Evolutionary conservation across 2,797 vertebrate genomes (phyloP).

Genomic region (Chaenodraco wilsoni): DNA sequence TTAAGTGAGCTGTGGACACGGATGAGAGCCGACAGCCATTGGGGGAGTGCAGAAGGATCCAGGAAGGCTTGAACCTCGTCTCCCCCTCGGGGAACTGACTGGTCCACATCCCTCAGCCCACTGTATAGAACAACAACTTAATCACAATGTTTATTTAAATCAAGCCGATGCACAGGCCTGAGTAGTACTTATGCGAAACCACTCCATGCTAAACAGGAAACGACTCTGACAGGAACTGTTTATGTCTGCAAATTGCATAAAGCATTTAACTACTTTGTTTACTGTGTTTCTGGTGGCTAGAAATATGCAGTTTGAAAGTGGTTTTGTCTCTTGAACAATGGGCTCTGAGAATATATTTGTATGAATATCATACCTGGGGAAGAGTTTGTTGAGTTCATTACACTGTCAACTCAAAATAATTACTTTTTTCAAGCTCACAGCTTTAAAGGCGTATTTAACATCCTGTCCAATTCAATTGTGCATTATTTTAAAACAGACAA

Average conservation of each 20-base stretch:
- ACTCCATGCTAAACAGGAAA: conserved; percentile 13
- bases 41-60: conserved; percentile 71
- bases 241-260: background rate
- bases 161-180: conserved; percentile 41
- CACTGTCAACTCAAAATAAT: background rate
- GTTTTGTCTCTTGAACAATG: background rate
- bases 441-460: conserved; percentile 3
- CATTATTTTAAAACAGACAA: conserved; percentile 11
- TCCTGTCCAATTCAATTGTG: background rate
- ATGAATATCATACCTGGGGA: background rate
- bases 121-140: conserved; percentile 56
- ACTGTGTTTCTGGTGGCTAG: background rate
- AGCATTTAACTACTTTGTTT: conserved; percentile 23
- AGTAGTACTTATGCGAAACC: conserved; percentile 39
- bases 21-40: conserved; percentile 77
- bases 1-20: conserved; percentile 66
- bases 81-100: conserved; percentile 67
- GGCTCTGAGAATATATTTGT: conserved; percentile 1
- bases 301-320: conserved; percentile 2
- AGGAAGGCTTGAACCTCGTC: conserved; percentile 62
- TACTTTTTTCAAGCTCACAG: background rate
- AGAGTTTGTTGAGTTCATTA: background rate
- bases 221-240: conserved; percentile 17
- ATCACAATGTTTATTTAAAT: conserved; percentile 69
- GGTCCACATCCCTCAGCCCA: conserved; percentile 66